Percentiles rank a stretch among this genome's conserved stretches.
Evolutionary conservation across 1,140 invertebrate species (phyloP).

Genomic region (Drosophila fuyamai): DNA sequence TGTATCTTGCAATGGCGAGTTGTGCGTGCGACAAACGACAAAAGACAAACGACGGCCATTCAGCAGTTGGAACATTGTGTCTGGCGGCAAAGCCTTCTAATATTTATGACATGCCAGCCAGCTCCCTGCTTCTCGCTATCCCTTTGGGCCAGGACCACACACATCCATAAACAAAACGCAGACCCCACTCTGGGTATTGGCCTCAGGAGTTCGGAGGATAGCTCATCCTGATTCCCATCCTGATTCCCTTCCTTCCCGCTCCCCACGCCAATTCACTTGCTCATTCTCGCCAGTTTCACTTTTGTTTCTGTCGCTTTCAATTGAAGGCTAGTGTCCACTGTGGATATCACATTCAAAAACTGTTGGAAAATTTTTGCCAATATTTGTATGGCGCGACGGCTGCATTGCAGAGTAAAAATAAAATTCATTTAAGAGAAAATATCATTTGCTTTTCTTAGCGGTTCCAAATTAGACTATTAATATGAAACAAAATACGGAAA

Average conservation of each 20-base stretch:
- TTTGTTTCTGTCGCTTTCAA: conserved; percentile 3
- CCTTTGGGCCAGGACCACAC: conserved; percentile 29
- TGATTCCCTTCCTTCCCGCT: not conserved
- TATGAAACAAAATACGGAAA: too few species aligned
- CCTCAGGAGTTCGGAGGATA: not conserved
- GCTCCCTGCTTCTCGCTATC: conserved; percentile 2
- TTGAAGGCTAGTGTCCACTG: not conserved
- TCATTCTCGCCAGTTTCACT: not conserved
- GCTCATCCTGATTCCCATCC: not conserved
- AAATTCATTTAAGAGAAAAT: too few species aligned
- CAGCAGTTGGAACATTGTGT: conserved; percentile 25
- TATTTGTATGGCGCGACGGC: too few species aligned
- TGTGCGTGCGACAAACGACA: conserved; percentile 44
- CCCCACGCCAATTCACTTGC: not conserved
- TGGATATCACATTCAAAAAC: too few species aligned
- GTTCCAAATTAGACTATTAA: too few species aligned
- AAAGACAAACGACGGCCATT: conserved; percentile 15
- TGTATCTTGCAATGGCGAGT: conserved; percentile 54
- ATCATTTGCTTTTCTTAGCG: too few species aligned
- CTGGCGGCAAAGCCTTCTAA: conserved; percentile 48
- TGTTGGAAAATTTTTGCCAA: too few species aligned
- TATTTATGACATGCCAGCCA: conserved; percentile 71
- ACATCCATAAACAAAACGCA: conserved; percentile 30
- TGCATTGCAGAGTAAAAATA: too few species aligned
- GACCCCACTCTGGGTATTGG: conserved; percentile 7